A percentile compares a stretch with the other conserved stretches of the same genome.
phyloP scores from a whole-genome alignment of 2,888 invertebrate genomes.

The Tholera decimalis region DNA sequence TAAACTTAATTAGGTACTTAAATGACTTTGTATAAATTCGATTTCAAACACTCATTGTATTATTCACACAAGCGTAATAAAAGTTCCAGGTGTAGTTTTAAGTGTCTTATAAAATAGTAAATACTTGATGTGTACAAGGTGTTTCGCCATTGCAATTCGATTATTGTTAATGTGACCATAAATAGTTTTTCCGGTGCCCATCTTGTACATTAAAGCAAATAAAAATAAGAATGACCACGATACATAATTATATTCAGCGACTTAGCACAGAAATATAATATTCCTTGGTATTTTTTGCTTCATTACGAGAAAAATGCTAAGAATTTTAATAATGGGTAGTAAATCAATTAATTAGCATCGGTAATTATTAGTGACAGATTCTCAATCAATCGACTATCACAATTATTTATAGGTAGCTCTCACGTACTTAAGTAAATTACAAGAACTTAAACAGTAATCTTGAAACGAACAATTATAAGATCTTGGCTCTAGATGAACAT shows the following conservation, averaged over 20 bases:
- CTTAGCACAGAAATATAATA: not conserved
- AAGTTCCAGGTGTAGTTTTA: conserved; percentile 16
- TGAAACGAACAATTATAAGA: conserved; percentile 10
- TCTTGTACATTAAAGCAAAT: conserved; percentile 15
- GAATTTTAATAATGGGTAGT: conserved; percentile 24
- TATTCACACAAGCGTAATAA: conserved; percentile 9
- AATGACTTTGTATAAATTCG: conserved; percentile 7
- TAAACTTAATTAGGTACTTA: not conserved
- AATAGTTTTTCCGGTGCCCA: conserved; percentile 31
- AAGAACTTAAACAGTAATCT: conserved; percentile 13
- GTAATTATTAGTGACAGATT: conserved; percentile 38
- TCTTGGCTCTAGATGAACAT: conserved; percentile 8
- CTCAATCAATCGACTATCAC: conserved; percentile 12
- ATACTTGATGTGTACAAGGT: conserved; percentile 43
- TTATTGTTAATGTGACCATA: conserved; percentile 35
- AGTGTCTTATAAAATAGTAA: conserved; percentile 26
- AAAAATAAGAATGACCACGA: conserved; percentile 1
- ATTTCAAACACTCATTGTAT: not conserved
- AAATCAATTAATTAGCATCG: conserved; percentile 32
- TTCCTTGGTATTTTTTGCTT: not conserved
- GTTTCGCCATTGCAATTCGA: conserved; percentile 38
- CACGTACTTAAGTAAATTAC: not conserved
- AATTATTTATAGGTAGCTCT: conserved; percentile 13
- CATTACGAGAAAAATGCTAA: conserved; percentile 9
- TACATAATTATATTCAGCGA: not conserved